Conservation (phyloP, 2,888 invertebrate genomes). For the Eilema sororculum region DNA sequence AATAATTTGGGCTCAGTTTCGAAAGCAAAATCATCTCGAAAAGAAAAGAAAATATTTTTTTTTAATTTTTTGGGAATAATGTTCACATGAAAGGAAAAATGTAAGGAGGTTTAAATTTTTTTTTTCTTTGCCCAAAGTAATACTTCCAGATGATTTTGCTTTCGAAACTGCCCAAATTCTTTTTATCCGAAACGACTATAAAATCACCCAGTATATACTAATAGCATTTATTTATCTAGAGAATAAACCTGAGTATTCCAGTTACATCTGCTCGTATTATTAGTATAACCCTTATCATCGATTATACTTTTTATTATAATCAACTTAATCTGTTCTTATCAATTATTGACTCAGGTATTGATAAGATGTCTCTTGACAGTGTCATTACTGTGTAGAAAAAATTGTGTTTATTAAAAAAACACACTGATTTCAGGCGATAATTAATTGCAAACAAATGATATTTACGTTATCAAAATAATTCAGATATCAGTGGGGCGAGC, state of each 20-base stretch:
- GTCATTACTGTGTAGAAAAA: neutral
- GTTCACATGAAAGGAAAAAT: no score
- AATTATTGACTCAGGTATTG: constrained; percentile 35
- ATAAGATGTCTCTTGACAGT: constrained; percentile 28
- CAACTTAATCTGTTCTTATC: constrained; percentile 47
- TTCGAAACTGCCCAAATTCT: no score
- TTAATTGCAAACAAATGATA: neutral
- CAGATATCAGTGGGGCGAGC: neutral
- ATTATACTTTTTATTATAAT: constrained; percentile 39
- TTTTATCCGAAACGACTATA: no score
- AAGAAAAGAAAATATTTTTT: no score
- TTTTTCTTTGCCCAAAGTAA: no score
- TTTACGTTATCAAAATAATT: neutral
- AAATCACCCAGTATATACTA: no score
- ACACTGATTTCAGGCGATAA: neutral
- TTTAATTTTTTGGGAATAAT: no score
- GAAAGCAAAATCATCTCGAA: no score
- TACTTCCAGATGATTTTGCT: no score
- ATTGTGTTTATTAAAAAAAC: neutral
- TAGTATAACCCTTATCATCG: constrained; percentile 21
- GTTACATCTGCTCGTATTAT: neutral
- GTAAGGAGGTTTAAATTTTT: no score
- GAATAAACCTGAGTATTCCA: neutral
- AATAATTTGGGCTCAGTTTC: no score
- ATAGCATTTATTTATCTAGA: no score